Conservation (phyloP, 92 coral and sea anemone genomes). For the Actinostola sp. region DNA sequence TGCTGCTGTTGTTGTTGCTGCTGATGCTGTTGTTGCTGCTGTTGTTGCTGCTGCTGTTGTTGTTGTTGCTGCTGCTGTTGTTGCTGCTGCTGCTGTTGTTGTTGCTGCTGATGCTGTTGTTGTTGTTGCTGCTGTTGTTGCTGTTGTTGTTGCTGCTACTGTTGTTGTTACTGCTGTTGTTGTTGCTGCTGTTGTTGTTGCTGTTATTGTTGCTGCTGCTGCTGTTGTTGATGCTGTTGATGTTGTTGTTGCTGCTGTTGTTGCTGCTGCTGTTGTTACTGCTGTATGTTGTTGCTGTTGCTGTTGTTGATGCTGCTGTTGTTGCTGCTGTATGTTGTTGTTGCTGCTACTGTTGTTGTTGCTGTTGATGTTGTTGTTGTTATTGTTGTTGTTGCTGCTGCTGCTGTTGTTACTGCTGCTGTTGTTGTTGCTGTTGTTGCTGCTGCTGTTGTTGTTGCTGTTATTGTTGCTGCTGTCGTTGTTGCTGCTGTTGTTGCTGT, state of each 20-base stretch:
- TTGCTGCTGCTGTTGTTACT: background rate
- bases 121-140: background rate
- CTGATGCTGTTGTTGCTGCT: background rate
- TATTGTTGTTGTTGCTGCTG: background rate
- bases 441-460: background rate
- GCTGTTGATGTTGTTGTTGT: background rate
- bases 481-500: background rate
- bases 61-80: background rate
- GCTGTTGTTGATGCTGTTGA: background rate
- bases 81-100: background rate
- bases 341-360: background rate
- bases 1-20: background rate
- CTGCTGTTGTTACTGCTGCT: background rate
- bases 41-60: background rate
- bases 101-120: background rate
- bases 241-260: background rate
- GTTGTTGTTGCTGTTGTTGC: background rate
- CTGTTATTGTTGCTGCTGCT: no score
- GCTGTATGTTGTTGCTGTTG: no score
- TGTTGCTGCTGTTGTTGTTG: background rate
- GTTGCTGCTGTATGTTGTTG: background rate
- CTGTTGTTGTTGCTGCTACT: background rate
- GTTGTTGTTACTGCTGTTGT: background rate
- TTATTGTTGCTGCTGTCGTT: background rate
- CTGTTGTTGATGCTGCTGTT: conserved; percentile 1